These are phyloP conservation scores for Phalacrocorax aristotelis DNA, from an alignment of 2,113 vertebrate species.

Conservation along the genomic window DNA sequence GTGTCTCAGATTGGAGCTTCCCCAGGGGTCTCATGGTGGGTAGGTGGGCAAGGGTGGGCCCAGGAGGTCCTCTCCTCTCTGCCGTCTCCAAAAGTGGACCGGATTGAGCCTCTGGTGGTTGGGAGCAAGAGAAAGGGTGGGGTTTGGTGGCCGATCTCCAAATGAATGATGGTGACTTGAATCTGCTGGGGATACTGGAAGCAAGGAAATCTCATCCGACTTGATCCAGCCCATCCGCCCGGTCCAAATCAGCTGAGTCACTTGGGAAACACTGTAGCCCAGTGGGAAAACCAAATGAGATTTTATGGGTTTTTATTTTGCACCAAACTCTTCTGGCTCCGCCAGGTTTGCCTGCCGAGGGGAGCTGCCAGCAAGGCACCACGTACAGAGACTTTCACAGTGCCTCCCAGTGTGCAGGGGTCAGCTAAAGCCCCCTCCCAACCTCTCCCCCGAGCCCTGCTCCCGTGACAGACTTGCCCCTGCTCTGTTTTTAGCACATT, in stretches of 20 bases:
- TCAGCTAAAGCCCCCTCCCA: conserved; percentile 12
- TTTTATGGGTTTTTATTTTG: neutral
- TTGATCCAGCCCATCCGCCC: neutral
- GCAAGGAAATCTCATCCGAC: neutral
- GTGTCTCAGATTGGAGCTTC: neutral
- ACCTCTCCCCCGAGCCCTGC: neutral
- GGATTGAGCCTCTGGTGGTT: neutral
- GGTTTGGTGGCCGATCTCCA: neutral
- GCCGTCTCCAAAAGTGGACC: neutral
- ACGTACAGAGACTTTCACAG: neutral
- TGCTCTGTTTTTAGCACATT: conserved; percentile 49
- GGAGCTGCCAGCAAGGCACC: neutral
- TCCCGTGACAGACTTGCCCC: neutral
- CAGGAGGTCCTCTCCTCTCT: neutral
- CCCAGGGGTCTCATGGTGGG: neutral
- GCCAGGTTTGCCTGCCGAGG: neutral
- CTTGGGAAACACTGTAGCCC: neutral
- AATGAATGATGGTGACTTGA: neutral
- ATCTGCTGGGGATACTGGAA: neutral
- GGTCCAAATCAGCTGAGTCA: neutral
- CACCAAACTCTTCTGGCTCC: neutral
- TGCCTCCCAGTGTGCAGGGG: neutral
- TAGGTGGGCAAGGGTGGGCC: neutral
- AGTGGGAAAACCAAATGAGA: neutral
- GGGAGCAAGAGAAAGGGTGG: neutral